Conservation (phyloP, 2,888 invertebrate genomes). For the Drosophila ezoana region DNA sequence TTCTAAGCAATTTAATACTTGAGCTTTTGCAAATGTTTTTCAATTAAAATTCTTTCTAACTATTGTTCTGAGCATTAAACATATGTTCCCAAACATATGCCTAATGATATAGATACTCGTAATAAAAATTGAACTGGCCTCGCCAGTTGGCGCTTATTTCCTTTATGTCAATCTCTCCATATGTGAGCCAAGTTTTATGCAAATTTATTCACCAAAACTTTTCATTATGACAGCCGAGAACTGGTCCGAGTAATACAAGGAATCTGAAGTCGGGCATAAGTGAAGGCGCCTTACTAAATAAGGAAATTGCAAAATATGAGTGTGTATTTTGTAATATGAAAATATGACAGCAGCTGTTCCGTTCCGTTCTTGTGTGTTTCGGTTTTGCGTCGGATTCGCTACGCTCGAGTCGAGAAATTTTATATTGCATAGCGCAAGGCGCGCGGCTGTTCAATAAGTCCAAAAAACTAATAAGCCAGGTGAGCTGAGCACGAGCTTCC, state of each 20-base stretch:
- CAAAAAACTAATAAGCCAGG: constrained; percentile 67
- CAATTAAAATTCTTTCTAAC: background rate
- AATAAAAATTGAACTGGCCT: constrained; percentile 9
- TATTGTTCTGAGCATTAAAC: background rate
- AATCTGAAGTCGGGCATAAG: constrained; percentile 3
- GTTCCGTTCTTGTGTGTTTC: constrained; percentile 11
- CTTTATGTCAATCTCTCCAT: constrained; percentile 23
- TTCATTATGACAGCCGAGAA: constrained; percentile 36
- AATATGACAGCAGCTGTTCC: constrained; percentile 49
- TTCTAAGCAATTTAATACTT: no score
- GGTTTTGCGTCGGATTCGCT: constrained; percentile 33
- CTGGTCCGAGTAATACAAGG: background rate
- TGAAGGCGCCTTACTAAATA: constrained; percentile 42
- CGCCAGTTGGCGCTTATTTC: constrained; percentile 27
- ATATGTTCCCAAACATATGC: background rate
- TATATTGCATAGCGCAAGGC: constrained; percentile 41
- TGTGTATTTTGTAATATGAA: constrained; percentile 46
- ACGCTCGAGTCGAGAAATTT: constrained; percentile 30
- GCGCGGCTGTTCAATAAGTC: constrained; percentile 49
- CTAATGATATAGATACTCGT: background rate
- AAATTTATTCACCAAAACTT: constrained; percentile 49
- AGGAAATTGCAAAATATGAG: constrained; percentile 45
- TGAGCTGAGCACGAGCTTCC: constrained; percentile 17
- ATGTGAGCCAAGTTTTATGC: constrained; percentile 51
- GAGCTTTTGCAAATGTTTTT: no score